Base-by-base conservation (phyloP, 2,797 vertebrate species). In the Parauchenoglanis punctatus region DNA sequence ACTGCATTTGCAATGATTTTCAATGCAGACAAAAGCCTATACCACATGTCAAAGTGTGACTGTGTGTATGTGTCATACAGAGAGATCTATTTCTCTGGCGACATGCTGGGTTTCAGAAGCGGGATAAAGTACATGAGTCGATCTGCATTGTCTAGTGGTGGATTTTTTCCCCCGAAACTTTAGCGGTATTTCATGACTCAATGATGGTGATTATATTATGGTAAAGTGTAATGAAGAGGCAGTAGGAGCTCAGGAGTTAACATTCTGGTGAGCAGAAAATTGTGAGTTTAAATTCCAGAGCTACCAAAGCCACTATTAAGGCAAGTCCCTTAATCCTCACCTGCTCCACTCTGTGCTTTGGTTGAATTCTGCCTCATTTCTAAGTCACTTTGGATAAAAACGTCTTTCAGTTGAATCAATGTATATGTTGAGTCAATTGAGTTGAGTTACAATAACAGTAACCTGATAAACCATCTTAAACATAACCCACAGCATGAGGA, bases 1-100 rank as follows among this genome's bases (percentile, higher is more conserved):
- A 91, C 68, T 86, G 86, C 81, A 87, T 91, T 88, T 88, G 58
- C 46, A 89, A 87, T 86, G 89, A 91, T 88, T 88, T 87, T 82
- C 80, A 88, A 13, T 84, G 70, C 78, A 87, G 80, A 88, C 81
- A 82, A 77, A 65, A 86, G 35, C 80, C 86, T 88, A 63, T 63
- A 82, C 52, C 67, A 31, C 76, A 81, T 56, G 65, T 76, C 73
- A 81, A 52, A 67, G 65, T 77, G 84, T 35, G 52, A 81, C 23
- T 31, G 49, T 70, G 40, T 40, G 49, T 40, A 58, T 75, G 70
- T 73, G 83, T 35, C 44, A 68, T 61, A 28, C 17, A 87, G n/a
- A 72, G 85, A 75, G 7, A 78, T 73, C 59, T 73, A n/a, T 78
- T 84, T 84, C 73, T 35, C 73, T 78, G 86, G 86, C 15, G 20